phyloP scores from a whole-genome alignment of 2,888 invertebrate genomes.

The Acleris laterana region DNA sequence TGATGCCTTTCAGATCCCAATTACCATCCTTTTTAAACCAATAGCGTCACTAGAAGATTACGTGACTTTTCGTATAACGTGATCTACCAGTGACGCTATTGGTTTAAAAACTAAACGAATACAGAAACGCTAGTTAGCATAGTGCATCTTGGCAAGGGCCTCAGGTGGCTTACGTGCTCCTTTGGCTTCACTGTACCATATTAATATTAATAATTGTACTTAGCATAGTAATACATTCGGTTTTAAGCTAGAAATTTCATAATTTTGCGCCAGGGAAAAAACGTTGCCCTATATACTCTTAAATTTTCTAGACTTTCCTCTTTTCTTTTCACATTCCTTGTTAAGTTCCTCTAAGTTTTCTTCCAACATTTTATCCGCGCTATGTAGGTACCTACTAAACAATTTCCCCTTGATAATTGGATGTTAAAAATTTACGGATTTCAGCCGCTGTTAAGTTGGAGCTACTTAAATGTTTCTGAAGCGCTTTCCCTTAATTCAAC shows the following conservation, averaged over 20 bases:
- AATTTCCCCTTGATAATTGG: conserved; percentile 33
- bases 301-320: conserved; percentile 1
- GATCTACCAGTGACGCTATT: too few species aligned
- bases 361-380: conserved; percentile 18
- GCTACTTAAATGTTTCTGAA: conserved; percentile 32
- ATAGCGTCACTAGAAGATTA: too few species aligned
- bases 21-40: too few species aligned
- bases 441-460: conserved; percentile 26
- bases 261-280: not conserved
- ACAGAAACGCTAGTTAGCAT: too few species aligned
- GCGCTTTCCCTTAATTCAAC: conserved; percentile 25
- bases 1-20: too few species aligned
- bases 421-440: conserved; percentile 36
- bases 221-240: not conserved
- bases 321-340: conserved; percentile 13
- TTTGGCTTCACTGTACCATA: not conserved
- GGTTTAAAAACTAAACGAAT: too few species aligned
- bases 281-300: not conserved
- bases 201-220: not conserved
- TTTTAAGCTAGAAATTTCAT: not conserved
- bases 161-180: too few species aligned
- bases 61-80: too few species aligned
- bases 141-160: too few species aligned
- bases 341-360: conserved; percentile 19
- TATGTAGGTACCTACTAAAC: conserved; percentile 21